Evolutionary conservation across 2,113 vertebrate genomes (phyloP).

Genomic region (Motacilla tschutschensis): DNA sequence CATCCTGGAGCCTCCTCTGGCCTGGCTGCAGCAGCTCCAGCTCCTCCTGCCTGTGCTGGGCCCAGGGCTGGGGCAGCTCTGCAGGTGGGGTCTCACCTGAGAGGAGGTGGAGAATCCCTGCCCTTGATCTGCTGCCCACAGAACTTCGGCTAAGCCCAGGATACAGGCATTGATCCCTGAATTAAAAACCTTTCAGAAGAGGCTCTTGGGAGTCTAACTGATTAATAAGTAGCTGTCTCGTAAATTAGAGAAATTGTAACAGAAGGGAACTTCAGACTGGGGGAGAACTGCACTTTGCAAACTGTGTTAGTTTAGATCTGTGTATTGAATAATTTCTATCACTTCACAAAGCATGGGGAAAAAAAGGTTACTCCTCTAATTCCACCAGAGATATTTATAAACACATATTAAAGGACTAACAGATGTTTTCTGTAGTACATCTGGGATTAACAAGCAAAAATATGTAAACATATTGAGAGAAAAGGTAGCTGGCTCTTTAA

Average conservation of each 20-base stretch:
- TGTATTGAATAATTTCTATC: not conserved
- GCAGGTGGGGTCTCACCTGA: not conserved
- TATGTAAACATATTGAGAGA: not conserved
- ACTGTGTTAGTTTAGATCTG: not conserved
- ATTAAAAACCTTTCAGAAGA: not conserved
- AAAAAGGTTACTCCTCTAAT: not conserved
- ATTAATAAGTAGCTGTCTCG: not conserved
- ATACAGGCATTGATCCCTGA: not conserved
- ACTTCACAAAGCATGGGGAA: not conserved
- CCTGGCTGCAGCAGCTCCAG: not conserved
- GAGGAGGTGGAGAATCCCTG: not conserved
- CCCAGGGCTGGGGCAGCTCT: not conserved
- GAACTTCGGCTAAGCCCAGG: not conserved
- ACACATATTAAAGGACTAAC: not conserved
- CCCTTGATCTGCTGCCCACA: not conserved
- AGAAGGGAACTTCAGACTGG: not conserved
- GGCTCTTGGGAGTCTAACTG: not conserved
- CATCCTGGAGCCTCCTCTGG: not conserved
- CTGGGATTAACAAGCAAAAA: not conserved
- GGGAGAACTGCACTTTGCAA: not conserved
- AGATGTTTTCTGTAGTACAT: not conserved
- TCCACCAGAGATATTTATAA: not conserved
- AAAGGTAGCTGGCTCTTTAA: slow-evolving; percentile 27
- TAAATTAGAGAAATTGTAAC: not conserved
- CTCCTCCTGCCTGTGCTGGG: not conserved